phyloP scores from a whole-genome alignment of 35 echinoderm and acorn worm species.

The Ptychodera flava region DNA sequence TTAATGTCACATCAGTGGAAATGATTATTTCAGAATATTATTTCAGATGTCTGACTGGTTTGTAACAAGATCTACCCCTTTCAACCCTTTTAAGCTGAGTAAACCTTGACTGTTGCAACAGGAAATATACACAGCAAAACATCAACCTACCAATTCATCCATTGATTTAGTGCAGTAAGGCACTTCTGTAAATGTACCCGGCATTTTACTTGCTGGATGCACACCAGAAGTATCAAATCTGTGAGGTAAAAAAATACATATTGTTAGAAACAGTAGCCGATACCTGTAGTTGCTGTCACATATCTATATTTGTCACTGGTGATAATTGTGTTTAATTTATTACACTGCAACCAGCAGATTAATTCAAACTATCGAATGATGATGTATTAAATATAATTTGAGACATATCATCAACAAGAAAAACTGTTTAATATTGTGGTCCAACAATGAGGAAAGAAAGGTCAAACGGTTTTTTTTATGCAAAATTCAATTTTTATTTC shows the following conservation, averaged over 20 bases:
- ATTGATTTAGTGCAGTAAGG: slow-evolving; percentile 91
- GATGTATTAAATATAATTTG: neutral
- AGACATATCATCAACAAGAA: too few relatives aligned
- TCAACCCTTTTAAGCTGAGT: too few relatives aligned
- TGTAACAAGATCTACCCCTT: too few relatives aligned
- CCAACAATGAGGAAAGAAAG: too few relatives aligned
- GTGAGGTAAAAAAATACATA: slow-evolving; percentile 18
- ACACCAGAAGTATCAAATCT: slow-evolving; percentile 98
- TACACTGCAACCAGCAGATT: neutral
- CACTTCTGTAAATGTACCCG: slow-evolving; percentile 92
- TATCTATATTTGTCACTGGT: neutral
- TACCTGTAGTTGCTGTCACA: neutral
- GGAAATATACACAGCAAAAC: neutral
- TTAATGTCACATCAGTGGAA: too few relatives aligned
- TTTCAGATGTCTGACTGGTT: too few relatives aligned
- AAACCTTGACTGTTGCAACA: too few relatives aligned
- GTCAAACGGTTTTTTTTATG: too few relatives aligned
- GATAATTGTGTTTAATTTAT: neutral
- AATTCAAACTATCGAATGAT: neutral
- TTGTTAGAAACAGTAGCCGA: neutral
- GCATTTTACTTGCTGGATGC: slow-evolving; percentile 98
- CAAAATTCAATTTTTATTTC: too few relatives aligned
- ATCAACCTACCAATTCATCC: slow-evolving; percentile 61
- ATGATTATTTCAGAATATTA: too few relatives aligned
- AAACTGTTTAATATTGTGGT: too few relatives aligned